Evolutionary conservation across 1,140 invertebrate genomes (phyloP), one percentile per base, ranked within the genome.

Genomic region (Euura saliciscinereae): DNA sequence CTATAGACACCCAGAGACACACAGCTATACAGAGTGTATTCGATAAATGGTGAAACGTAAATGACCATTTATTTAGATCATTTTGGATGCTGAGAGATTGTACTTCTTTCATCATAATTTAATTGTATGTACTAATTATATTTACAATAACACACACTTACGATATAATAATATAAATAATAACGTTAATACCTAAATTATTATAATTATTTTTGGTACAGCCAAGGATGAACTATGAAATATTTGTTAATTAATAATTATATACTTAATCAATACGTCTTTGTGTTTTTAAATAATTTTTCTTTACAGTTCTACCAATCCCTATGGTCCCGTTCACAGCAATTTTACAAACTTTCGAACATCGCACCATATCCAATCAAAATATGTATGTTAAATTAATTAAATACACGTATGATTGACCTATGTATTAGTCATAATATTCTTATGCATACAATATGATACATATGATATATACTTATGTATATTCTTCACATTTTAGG

Each of bases 311-410:
- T 8, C 28, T 10, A 10, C 10, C 8, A 67, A 11, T 13, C 42
- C 43, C 74, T 74, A 72, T 79, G 78, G 78, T 79, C 78, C 78
- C 78, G 45, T 78, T 74, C 71, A 45, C 28, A 59, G 65, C 42
- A 71, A 71, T 64, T 64, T 64, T 13, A 10, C 8, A 64, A 64
- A 10, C 59, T 10, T 64, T 64, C 59, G 59, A 10, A 64, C 8
- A 64, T 64, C 8, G 59, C 8, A 64, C 13, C 59, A 10, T 64
- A 10, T 64, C 13, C 13, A 10, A 64, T 10, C 59, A 10, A 28
- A 28, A 28, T 28, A 28, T 28, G 28, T 28, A 28, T 28, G 28
- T 28, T 28, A 28, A 28, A 28, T 28, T 28, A 28, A 28, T 28
- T 28, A 28, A 28, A 28, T 1, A 28, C 28, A 28, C 28, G 28